phyloP scores from a whole-genome alignment of 1,140 invertebrate species.

The Lordiphosa mommai region DNA sequence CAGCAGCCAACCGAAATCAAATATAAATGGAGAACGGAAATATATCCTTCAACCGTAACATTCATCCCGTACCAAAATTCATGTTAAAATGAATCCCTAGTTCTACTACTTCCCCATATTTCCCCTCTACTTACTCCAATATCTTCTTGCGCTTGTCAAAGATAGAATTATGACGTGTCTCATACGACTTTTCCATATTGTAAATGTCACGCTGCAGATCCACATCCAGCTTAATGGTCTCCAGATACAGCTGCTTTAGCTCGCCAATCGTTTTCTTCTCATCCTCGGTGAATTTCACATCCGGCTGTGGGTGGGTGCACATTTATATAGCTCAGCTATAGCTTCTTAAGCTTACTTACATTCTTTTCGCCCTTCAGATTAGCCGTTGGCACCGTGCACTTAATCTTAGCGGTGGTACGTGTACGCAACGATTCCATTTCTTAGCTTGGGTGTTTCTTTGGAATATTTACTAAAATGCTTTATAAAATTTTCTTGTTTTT shows the following conservation, averaged over 20 bases:
- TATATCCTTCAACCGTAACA: no score
- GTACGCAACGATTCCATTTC: no score
- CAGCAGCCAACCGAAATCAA: no score
- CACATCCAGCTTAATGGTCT: slow-evolving; percentile 89
- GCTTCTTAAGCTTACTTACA: slow-evolving; percentile 14
- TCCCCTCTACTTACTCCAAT: slow-evolving; percentile 71
- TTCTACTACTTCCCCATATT: no score
- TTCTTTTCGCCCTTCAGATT: slow-evolving; percentile 3
- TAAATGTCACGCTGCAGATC: slow-evolving; percentile 94
- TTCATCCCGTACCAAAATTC: no score
- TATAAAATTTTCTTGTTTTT: no score
- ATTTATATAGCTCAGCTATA: not conserved
- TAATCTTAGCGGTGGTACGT: no score
- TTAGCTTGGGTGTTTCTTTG: no score
- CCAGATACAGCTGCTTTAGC: slow-evolving; percentile 91
- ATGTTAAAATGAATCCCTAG: no score
- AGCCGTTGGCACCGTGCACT: no score
- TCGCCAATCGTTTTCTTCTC: slow-evolving; percentile 90
- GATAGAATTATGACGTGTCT: slow-evolving; percentile 52
- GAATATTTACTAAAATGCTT: no score
- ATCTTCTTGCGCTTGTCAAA: slow-evolving; percentile 49
- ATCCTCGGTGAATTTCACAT: slow-evolving; percentile 80
- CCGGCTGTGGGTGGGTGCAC: slow-evolving; percentile 5
- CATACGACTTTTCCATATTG: slow-evolving; percentile 90
- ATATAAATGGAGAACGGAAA: no score